Evolutionary conservation across 2,797 vertebrate genomes (phyloP), one percentile per base, ranked within the genome.

Genomic region (Xiphorhynchus erythropygius): DNA sequence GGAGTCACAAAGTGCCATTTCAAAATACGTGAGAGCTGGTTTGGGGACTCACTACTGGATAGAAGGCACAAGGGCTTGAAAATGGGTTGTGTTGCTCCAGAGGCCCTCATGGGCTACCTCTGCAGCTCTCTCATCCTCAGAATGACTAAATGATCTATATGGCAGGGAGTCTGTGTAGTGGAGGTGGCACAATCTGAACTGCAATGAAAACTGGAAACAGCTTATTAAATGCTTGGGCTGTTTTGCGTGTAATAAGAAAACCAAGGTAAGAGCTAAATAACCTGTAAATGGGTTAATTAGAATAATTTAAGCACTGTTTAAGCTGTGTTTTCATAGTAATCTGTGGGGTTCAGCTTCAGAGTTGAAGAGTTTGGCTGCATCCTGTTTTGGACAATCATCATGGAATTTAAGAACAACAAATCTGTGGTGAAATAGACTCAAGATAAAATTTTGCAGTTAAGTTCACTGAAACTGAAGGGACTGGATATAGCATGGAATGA

Each of bases 41-140:
- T 28, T 79, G 64, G 64, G 50, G 22, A 55, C 21, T 49, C 14
- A 55, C 9, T 42, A 1, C 28, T 35, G 5, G 14, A 4, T 0
- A 32, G 69, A 90, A 62, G 32, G 30, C 47, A 32, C 8, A 25
- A 52, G 12, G 35, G 28, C 41, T 78, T 89, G 63, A 37, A 93
- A 50, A 69, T 19, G n/a, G 37, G 63, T 33, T 2, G 2, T 25
- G 21, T 22, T 65, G 67, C 27, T 76, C 10, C 10, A 49, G 46
- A 47, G 62, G 22, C 11, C 44, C 37, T 65, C 5, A 1, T 0
- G 0, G 56, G 44, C 68, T 70, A 22, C 47, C 55, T 35, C 11
- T 44, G 67, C 42, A 88, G n/a, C 21, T 2, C 1, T 25, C 16
- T 65, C 52, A 25, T 55, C 74, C 42, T 56, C 44, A 49, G 16